Conservation (phyloP, 1,140 invertebrate genomes). For the Saxidomus purpurata region DNA sequence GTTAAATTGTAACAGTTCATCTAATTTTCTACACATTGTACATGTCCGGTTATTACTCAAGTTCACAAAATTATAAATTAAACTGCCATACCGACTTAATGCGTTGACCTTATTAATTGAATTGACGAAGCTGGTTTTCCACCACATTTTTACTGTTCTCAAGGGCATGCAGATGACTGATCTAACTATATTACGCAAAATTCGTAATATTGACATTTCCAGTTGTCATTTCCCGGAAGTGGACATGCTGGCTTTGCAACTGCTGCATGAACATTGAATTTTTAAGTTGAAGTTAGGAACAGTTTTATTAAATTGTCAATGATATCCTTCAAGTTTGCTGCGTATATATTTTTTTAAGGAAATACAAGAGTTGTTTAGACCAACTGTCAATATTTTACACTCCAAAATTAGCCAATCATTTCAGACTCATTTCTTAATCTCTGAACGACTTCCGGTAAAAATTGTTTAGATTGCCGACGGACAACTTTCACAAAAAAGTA, state of each 20-base stretch:
- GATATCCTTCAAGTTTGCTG: too few species aligned
- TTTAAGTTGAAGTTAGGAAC: too few species aligned
- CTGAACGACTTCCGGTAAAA: slow-evolving; percentile 45
- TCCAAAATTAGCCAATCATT: too few species aligned
- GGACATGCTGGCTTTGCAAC: slow-evolving; percentile 25
- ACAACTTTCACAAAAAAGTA: not conserved
- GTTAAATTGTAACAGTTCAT: too few species aligned
- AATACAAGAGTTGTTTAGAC: too few species aligned
- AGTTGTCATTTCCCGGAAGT: slow-evolving; percentile 56
- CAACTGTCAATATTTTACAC: too few species aligned
- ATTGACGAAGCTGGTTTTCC: slow-evolving; percentile 68
- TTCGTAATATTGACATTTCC: slow-evolving; percentile 51
- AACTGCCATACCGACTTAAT: slow-evolving; percentile 72
- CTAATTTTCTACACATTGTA: too few species aligned
- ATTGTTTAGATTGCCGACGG: slow-evolving; percentile 64
- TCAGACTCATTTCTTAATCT: not conserved
- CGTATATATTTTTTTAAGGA: too few species aligned
- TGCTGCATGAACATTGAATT: too few species aligned
- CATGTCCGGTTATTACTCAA: slow-evolving; percentile 14
- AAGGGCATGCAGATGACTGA: slow-evolving; percentile 69
- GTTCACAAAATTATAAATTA: not conserved
- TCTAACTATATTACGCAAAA: slow-evolving; percentile 43
- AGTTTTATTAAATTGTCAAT: too few species aligned
- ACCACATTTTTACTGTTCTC: slow-evolving; percentile 75
- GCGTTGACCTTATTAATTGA: slow-evolving; percentile 73